Conservation (phyloP, 2,888 invertebrate species). For the Mimas tiliae region DNA sequence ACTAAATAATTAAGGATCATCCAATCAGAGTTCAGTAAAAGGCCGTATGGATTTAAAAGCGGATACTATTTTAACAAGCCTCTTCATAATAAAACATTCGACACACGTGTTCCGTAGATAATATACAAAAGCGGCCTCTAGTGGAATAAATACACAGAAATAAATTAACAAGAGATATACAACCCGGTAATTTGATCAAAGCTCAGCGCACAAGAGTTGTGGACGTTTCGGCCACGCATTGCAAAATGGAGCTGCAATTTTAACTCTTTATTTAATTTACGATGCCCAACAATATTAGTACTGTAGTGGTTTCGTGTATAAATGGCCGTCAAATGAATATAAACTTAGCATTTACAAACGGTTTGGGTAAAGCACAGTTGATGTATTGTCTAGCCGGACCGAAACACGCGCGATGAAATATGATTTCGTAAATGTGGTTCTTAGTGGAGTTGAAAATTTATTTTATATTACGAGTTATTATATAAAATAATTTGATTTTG, state of each 20-base stretch:
- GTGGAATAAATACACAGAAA: not conserved
- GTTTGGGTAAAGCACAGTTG: not conserved
- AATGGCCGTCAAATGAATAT: constrained; percentile 20
- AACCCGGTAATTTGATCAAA: constrained; percentile 20
- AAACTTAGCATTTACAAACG: constrained; percentile 18
- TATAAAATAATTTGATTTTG: too few relatives aligned
- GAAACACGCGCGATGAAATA: not conserved
- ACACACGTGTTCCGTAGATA: not conserved
- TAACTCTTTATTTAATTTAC: constrained; percentile 18
- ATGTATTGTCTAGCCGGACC: not conserved
- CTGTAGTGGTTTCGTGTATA: constrained; percentile 2
- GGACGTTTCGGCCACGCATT: constrained; percentile 11
- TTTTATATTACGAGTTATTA: too few relatives aligned
- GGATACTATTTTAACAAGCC: not conserved
- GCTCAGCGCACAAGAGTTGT: constrained; percentile 10
- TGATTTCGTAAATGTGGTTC: not conserved
- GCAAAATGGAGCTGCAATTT: constrained; percentile 19
- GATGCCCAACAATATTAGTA: constrained; percentile 8
- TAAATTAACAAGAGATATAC: constrained; percentile 22
- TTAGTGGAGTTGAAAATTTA: not conserved
- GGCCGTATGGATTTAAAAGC: too few relatives aligned
- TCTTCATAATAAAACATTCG: constrained; percentile 10
- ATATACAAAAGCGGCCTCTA: constrained; percentile 1
- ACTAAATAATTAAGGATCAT: too few relatives aligned
- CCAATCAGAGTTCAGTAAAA: too few relatives aligned